Conservation (phyloP, 2,888 invertebrate genomes). For the Allacma fusca region DNA sequence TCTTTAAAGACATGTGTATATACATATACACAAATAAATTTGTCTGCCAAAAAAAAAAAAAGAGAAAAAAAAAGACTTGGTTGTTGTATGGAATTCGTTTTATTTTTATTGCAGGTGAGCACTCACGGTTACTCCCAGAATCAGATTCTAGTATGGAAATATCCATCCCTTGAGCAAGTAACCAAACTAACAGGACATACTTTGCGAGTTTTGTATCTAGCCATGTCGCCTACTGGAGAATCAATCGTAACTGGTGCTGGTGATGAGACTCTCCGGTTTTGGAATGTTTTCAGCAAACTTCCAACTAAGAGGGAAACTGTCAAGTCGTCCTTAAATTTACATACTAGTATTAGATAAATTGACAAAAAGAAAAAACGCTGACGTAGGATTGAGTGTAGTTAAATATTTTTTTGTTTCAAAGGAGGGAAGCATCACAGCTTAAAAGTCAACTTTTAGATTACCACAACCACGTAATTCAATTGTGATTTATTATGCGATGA, state of each 20-base stretch:
- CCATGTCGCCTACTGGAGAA: conserved; percentile 97
- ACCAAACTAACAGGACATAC: conserved; percentile 97
- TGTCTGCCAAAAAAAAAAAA: too few relatives aligned
- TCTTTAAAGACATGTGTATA: background rate
- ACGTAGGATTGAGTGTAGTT: background rate
- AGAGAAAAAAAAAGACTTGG: background rate
- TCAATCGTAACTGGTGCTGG: conserved; percentile 99
- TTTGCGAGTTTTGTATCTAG: conserved; percentile 92
- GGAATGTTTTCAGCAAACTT: conserved; percentile 99
- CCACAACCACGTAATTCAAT: conserved; percentile 21
- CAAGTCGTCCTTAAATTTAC: conserved; percentile 84
- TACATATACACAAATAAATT: background rate
- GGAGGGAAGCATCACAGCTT: conserved; percentile 16
- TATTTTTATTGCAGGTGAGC: conserved; percentile 69
- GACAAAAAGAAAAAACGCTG: background rate
- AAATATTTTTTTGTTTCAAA: background rate
- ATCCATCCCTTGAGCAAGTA: conserved; percentile 94
- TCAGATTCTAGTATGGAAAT: conserved; percentile 98
- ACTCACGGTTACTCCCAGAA: conserved; percentile 99
- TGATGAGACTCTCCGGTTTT: conserved; percentile 96
- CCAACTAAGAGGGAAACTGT: conserved; percentile 92
- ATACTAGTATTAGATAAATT: conserved; percentile 81
- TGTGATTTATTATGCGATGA: conserved; percentile 26
- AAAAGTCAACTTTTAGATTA: conserved; percentile 29
- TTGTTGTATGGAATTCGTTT: background rate